Conservation (phyloP, 2,797 vertebrate genomes). For the Neosilurus mollespiculum region DNA sequence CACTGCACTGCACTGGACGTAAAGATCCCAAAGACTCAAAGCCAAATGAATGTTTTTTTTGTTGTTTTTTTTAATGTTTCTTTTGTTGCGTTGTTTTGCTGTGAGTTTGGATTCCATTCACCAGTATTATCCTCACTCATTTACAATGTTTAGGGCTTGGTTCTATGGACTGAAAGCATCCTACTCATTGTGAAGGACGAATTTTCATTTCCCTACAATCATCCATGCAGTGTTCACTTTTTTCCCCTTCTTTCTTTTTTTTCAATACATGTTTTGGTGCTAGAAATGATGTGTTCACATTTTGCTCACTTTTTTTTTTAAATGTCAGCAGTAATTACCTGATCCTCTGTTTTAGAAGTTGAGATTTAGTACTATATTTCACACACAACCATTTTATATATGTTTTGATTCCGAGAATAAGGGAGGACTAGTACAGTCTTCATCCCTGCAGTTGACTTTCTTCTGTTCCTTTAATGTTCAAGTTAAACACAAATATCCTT, state of each 20-base stretch:
- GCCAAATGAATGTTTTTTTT: conserved; percentile 77
- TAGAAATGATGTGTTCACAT: conserved; percentile 56
- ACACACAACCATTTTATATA: not conserved
- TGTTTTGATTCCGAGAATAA: conserved; percentile 5
- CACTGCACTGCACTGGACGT: conserved; percentile 78
- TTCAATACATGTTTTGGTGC: conserved; percentile 64
- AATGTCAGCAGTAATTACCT: conserved; percentile 42
- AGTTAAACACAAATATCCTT: not conserved
- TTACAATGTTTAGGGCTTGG: conserved; percentile 36
- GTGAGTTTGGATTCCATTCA: conserved; percentile 59
- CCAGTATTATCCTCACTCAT: conserved; percentile 50
- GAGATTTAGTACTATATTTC: conserved; percentile 39
- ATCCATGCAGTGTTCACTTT: conserved; percentile 43
- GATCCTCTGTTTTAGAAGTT: conserved; percentile 36
- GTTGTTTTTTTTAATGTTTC: conserved; percentile 37
- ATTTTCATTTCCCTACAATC: conserved; percentile 37
- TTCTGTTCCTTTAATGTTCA: conserved; percentile 27
- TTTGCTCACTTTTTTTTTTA: conserved; percentile 49
- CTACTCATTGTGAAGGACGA: conserved; percentile 41
- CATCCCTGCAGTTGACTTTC: conserved; percentile 28
- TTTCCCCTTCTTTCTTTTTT: conserved; percentile 33
- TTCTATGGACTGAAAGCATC: conserved; percentile 31
- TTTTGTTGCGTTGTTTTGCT: conserved; percentile 64
- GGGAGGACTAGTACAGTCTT: not conserved
- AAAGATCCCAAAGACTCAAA: conserved; percentile 69